Evolutionary conservation across 35 echinoderm and acorn worm genomes (phyloP), one percentile per base, ranked within the genome.

Genomic region (Diadema setosum): DNA sequence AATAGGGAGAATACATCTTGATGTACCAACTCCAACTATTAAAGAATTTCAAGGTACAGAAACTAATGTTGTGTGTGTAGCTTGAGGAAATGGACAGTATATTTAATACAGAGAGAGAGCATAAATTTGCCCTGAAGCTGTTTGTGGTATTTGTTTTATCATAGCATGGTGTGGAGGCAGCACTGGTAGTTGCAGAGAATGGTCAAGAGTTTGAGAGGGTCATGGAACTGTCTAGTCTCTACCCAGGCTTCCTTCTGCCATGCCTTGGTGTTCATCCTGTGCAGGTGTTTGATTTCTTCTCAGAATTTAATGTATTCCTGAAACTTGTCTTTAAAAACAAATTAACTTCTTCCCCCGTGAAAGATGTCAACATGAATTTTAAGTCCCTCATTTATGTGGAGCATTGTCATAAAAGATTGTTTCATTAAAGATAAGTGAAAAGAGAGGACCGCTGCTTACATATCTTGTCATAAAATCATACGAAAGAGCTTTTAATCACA

Each of bases 261-360:
- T 85, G 85, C 70, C 80, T 93, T 3, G 95, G 95, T 32, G 24
- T 97, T 65, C 95, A 97, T 61, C 95, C 95, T 44, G 95, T 97
- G 24, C 95, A 97, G 95, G 95, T 94, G 86, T 67, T 26, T 32
- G 57, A n/a, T n/a, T n/a, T n/a, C n/a, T n/a, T n/a, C n/a, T n/a
- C n/a, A n/a, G n/a, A n/a, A n/a, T n/a, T n/a, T n/a, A n/a, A n/a
- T n/a, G n/a, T n/a, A n/a, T n/a, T n/a, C n/a, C n/a, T n/a, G n/a
- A n/a, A n/a, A n/a, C n/a, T n/a, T n/a, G n/a, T n/a, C n/a, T n/a
- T n/a, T n/a, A n/a, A n/a, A n/a, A n/a, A n/a, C n/a, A n/a, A n/a
- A n/a, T n/a, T n/a, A n/a, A n/a, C n/a, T n/a, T n/a, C n/a, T n/a
- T n/a, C n/a, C n/a, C n/a, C n/a, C n/a, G n/a, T n/a, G n/a, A n/a